These are phyloP conservation scores for Potamilus streckersoni DNA, from an alignment of 1,140 invertebrate genomes.

Conservation along the genomic window DNA sequence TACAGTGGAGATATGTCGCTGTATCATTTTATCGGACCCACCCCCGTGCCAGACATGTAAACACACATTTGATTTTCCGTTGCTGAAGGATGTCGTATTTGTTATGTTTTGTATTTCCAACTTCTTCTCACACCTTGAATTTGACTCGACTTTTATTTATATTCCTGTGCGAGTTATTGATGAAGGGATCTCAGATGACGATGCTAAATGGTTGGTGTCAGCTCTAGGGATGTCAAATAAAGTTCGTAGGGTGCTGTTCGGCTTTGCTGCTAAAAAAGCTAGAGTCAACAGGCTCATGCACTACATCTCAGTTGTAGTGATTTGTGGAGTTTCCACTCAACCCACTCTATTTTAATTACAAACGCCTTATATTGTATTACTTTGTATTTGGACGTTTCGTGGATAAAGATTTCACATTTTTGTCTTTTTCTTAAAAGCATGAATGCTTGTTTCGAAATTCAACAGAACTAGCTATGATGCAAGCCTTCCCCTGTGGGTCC, in stretches of 20 bases:
- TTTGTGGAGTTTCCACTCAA: constrained; percentile 82
- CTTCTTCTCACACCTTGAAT: constrained; percentile 95
- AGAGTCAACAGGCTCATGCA: constrained; percentile 75
- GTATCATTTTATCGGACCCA: constrained; percentile 10
- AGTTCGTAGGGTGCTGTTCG: constrained; percentile 71
- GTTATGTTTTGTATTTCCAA: constrained; percentile 92
- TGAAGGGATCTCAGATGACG: constrained; percentile 73
- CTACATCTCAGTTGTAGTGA: constrained; percentile 88
- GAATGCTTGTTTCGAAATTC: no score
- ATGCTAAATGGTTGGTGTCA: constrained; percentile 90
- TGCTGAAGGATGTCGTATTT: constrained; percentile 88
- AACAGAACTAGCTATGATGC: no score
- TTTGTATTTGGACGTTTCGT: constrained; percentile 87
- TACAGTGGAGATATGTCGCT: constrained; percentile 20
- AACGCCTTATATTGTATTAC: constrained; percentile 81
- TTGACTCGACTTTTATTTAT: constrained; percentile 92
- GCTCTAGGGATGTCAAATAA: constrained; percentile 80
- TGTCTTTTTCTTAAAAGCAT: no score
- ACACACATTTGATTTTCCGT: constrained; percentile 86
- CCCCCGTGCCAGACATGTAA: constrained; percentile 70
- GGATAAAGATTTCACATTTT: constrained; percentile 52
- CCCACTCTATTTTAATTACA: constrained; percentile 78
- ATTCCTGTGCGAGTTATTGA: constrained; percentile 70
- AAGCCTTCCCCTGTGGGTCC: no score
- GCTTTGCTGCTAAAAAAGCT: constrained; percentile 70